Base-by-base conservation (phyloP, 2,797 vertebrate genomes). In the Buphagus erythrorhynchus region DNA sequence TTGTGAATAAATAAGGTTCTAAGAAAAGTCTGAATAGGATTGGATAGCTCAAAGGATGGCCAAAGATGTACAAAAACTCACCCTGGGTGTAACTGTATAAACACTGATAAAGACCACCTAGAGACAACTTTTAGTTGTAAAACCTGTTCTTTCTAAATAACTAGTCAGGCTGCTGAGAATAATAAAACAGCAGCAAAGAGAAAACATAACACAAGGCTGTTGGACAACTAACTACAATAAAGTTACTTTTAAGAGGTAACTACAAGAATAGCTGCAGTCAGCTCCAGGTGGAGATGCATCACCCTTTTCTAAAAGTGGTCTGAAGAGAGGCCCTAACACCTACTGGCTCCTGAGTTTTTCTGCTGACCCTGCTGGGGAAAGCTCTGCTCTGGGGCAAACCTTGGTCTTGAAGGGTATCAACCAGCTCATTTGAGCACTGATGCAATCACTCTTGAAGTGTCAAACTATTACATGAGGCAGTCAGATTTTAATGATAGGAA, bases 1-100 rank as follows among this genome's bases (percentile, higher is more conserved):
- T 95, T 84, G 69, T 46, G 59, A 78, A 73, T 45, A 93, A 86
- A 78, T 81, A 58, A 69, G 29, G 66, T 81, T 92, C 85, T 80
- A 69, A 72, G 38, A 25, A 55, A 91, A 86, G 40, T 46, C 36
- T 94, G 94, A 87, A 90, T 31, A 62, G 66, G 36, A 93, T 2
- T 38, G 16, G 46, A 62, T 68, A 91, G 36, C 67, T 89, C 69
- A 86, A 86, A 85, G 15, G 36, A 83, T 31, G 82, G 43, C 16
- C 72, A 66, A 82, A 83, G 58, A 91, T 2, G 0, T 35, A 78
- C 5, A 77, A 65, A 51, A 95, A 77, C n/a, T 46, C 31, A 38
- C 16, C 17, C 52, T 29, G 33, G 9, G 19, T 81, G 15, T 75
- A 91, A 90, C 54, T 80, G 72, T 74, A 74, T 73, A 48, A 85